phyloP scores from a whole-genome alignment of 1,140 invertebrate genomes.

The Leucophenga varia region DNA sequence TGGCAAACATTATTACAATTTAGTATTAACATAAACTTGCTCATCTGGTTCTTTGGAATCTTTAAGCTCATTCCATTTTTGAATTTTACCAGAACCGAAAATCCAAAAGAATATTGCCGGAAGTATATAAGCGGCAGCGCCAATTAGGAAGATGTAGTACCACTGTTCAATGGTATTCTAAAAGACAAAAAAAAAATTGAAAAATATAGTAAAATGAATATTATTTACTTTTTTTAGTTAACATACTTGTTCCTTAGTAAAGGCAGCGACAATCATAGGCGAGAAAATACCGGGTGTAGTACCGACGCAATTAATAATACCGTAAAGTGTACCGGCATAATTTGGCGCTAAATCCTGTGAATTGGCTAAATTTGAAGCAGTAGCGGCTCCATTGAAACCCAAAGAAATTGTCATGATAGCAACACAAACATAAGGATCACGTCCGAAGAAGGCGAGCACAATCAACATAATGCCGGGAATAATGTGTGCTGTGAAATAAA shows the following conservation, averaged over 20 bases:
- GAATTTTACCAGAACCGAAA: conserved; percentile 67
- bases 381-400: conserved; percentile 80
- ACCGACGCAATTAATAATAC: conserved; percentile 72
- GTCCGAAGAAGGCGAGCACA: conserved; percentile 67
- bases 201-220: background rate
- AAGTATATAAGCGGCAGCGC: conserved; percentile 68
- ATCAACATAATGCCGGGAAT: conserved; percentile 69
- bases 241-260: conserved; percentile 66
- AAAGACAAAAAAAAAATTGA: conserved; percentile 38
- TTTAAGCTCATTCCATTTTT: conserved; percentile 67
- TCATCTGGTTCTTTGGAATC: conserved; percentile 30
- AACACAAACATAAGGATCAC: conserved; percentile 65
- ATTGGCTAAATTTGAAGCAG: conserved; percentile 80
- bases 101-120: conserved; percentile 69
- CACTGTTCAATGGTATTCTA: conserved; percentile 77
- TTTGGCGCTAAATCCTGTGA: conserved; percentile 70
- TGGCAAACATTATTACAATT: conserved; percentile 40
- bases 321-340: conserved; percentile 75
- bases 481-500: conserved; percentile 69
- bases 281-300: conserved; percentile 74
- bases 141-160: conserved; percentile 76
- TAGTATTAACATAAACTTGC: conserved; percentile 46
- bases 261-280: conserved; percentile 68
- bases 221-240: background rate
- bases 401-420: conserved; percentile 72